A percentile compares a stretch with the other conserved stretches of the same genome.
Conservation (phyloP, 2,888 invertebrate genomes). For the Chrysodeixis includens region DNA sequence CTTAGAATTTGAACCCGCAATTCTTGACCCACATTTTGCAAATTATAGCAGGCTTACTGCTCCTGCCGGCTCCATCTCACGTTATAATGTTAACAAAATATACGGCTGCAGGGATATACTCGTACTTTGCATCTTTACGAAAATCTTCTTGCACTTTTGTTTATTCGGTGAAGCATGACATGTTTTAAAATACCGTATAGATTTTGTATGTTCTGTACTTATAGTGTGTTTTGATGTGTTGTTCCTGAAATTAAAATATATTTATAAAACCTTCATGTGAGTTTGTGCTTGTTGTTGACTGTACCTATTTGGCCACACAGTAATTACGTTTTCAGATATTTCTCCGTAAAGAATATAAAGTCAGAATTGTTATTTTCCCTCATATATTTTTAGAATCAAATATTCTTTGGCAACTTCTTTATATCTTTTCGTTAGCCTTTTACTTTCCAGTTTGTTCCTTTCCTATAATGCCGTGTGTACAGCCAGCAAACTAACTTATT, state of each 20-base stretch:
- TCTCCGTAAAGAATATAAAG: neutral
- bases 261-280: too few species aligned
- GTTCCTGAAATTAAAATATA: too few species aligned
- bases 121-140: neutral
- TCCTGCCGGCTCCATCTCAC: neutral
- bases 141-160: neutral
- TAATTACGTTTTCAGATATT: too few species aligned
- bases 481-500: slow-evolving; percentile 47
- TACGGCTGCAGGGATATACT: neutral
- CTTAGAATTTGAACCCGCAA: slow-evolving; percentile 20
- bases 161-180: neutral
- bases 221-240: too few species aligned
- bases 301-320: too few species aligned
- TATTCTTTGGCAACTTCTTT: slow-evolving; percentile 28
- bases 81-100: slow-evolving; percentile 4
- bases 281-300: too few species aligned
- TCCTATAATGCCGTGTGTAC: slow-evolving; percentile 22
- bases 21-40: slow-evolving; percentile 28
- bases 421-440: slow-evolving; percentile 17
- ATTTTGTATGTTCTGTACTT: too few species aligned
- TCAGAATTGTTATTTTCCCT: neutral
- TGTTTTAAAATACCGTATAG: neutral
- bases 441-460: slow-evolving; percentile 19
- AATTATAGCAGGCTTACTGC: slow-evolving; percentile 11
- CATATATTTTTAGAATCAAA: slow-evolving; percentile 21